Conservation (phyloP, 2,888 invertebrate species). For the Gortyna flavago region DNA sequence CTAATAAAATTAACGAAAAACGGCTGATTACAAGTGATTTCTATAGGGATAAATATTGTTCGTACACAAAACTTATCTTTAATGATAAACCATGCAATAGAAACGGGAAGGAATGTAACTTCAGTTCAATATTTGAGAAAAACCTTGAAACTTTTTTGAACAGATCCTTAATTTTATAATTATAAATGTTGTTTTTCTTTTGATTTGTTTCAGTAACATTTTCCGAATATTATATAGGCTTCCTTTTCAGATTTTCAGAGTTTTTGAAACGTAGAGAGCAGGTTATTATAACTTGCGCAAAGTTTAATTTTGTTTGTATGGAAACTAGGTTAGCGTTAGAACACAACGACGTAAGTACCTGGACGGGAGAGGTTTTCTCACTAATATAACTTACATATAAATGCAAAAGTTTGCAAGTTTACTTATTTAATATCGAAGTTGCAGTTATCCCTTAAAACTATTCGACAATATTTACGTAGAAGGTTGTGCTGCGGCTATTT, state of each 20-base stretch:
- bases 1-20: background rate
- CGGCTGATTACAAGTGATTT: background rate
- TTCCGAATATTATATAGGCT: background rate
- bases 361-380: background rate
- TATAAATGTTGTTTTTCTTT: background rate
- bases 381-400: background rate
- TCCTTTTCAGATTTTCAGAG: background rate
- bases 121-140: background rate
- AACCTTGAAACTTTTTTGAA: background rate
- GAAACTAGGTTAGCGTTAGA: background rate
- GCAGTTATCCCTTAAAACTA: background rate
- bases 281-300: slow-evolving; percentile 5
- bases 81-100: background rate
- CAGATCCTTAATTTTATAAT: background rate
- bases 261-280: background rate
- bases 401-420: background rate
- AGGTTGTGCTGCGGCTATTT: background rate
- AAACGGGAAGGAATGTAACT: background rate
- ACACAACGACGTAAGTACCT: background rate
- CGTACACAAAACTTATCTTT: background rate
- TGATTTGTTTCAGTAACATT: background rate
- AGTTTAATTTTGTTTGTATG: slow-evolving; percentile 2
- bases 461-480: background rate
- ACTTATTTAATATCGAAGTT: background rate
- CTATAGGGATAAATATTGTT: background rate